phyloP scores from a whole-genome alignment of 1,140 invertebrate species.

The Bombus polaris region DNA sequence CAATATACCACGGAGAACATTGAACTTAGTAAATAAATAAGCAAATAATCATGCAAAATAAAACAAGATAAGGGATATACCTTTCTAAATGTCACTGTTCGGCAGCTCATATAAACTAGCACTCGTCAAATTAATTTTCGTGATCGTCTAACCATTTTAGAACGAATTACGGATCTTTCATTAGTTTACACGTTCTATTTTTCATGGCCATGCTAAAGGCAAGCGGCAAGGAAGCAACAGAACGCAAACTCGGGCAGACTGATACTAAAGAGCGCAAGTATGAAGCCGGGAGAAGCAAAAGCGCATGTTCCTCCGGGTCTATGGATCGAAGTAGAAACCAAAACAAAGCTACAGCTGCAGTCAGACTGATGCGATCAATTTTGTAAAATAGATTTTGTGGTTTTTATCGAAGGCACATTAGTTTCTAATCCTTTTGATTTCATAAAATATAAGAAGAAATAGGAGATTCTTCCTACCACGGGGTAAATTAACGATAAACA shows the following conservation, averaged over 20 bases:
- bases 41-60: not conserved
- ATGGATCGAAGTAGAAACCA: conserved; percentile 32
- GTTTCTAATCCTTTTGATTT: not conserved
- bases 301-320: conserved; percentile 27
- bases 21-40: not conserved
- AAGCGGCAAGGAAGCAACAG: not conserved
- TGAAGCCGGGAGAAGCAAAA: not conserved
- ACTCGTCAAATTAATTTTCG: not conserved
- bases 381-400: not conserved
- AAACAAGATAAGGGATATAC: not conserved
- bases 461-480: not conserved
- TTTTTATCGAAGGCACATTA: too few species aligned
- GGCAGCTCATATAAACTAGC: not conserved
- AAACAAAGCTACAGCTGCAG: not conserved
- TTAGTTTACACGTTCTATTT: not conserved
- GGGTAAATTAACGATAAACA: too few species aligned
- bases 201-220: not conserved
- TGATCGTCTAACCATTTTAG: not conserved
- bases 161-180: not conserved
- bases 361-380: not conserved
- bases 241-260: not conserved
- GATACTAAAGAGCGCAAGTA: conserved; percentile 5
- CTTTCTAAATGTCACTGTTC: not conserved
- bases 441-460: not conserved
- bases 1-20: not conserved